A percentile compares a stretch with the other conserved stretches of the same genome.
Conservation (phyloP, 2,113 vertebrate genomes). For the Sarotherodon lohbergeri region DNA sequence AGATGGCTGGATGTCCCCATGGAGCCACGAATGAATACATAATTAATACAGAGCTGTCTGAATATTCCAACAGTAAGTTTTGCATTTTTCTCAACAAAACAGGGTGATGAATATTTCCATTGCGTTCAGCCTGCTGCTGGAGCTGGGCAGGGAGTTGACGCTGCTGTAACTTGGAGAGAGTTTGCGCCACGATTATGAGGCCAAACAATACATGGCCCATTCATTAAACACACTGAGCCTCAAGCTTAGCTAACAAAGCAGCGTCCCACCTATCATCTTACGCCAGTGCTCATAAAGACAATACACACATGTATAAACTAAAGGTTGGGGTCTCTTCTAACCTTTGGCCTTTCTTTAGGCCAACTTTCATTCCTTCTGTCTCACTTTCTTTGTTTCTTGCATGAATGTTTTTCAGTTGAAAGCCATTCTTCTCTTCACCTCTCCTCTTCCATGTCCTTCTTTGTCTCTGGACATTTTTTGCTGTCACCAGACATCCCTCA, state of each 20-base stretch:
- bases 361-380: not conserved
- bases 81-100: not conserved
- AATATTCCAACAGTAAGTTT: not conserved
- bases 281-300: not conserved
- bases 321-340: not conserved
- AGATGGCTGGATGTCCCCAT: not conserved
- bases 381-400: not conserved
- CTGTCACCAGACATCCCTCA: conserved; percentile 55
- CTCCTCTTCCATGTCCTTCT: not conserved
- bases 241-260: not conserved
- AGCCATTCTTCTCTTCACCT: not conserved
- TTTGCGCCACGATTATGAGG: not conserved
- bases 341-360: not conserved
- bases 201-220: not conserved
- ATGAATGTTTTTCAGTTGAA: not conserved
- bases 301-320: not conserved
- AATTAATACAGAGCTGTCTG: not conserved
- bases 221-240: not conserved
- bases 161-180: not conserved
- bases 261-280: not conserved
- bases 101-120: not conserved
- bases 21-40: not conserved
- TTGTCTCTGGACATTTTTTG: conserved; percentile 20
- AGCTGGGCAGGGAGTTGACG: not conserved
- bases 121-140: not conserved